A percentile compares a stretch with the other conserved stretches of the same genome.
Conservation (phyloP, 2,888 invertebrate genomes). For the Proisotoma minuta region DNA sequence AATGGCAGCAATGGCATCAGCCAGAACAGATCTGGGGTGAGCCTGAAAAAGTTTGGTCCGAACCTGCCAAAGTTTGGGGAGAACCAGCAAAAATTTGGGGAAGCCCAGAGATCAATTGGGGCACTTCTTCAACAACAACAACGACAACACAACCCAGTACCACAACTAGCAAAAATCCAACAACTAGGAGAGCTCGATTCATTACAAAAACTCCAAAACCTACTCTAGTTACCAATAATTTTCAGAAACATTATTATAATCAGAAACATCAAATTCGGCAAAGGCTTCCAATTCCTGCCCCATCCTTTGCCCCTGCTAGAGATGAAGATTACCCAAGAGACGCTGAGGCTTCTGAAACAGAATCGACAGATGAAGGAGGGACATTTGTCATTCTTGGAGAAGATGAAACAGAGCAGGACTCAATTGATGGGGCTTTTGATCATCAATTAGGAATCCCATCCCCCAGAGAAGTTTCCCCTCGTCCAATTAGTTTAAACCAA, state of each 20-base stretch:
- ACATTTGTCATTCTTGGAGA: slow-evolving; percentile 44
- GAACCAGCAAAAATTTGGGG: slow-evolving; percentile 52
- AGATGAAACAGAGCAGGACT: slow-evolving; percentile 41
- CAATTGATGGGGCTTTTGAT: slow-evolving; percentile 31
- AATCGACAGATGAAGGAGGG: slow-evolving; percentile 18
- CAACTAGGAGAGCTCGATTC: background rate
- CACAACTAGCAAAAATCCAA: background rate
- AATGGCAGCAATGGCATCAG: slow-evolving; percentile 49
- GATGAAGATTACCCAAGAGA: slow-evolving; percentile 17
- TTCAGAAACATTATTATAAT: too few species aligned
- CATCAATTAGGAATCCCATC: slow-evolving; percentile 19
- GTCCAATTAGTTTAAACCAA: slow-evolving; percentile 8
- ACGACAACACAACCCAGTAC: slow-evolving; percentile 6
- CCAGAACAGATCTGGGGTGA: slow-evolving; percentile 53
- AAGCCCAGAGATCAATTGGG: slow-evolving; percentile 57
- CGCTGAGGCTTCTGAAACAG: slow-evolving; percentile 6
- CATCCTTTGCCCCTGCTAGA: background rate
- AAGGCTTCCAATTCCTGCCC: background rate
- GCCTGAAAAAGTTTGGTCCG: slow-evolving; percentile 58
- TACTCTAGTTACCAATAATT: too few species aligned
- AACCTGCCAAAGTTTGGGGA: slow-evolving; percentile 55
- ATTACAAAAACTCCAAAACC: too few species aligned
- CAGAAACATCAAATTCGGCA: too few species aligned
- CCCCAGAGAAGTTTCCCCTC: slow-evolving; percentile 19
- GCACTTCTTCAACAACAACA: slow-evolving; percentile 44